Base-by-base conservation (phyloP, 1,140 invertebrate genomes). In the Formica exsecta region DNA sequence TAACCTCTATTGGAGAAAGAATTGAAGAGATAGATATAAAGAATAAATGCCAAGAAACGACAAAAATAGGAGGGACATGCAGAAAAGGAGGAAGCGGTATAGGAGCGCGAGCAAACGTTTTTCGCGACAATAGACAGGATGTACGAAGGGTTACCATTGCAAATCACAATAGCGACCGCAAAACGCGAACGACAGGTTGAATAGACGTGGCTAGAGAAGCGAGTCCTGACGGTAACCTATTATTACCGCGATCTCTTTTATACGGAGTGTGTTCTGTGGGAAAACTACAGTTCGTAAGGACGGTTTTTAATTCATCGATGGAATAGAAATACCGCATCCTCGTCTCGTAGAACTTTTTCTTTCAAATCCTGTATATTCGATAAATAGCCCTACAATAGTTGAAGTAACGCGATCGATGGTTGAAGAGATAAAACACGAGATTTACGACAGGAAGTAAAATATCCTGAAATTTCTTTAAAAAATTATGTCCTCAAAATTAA, bases 101-200 rank as follows among this genome's bases (percentile, higher is more conserved):
- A 86, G 64, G n/a, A 32, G 11, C 9, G 29, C 16, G 48, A 73
- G 71, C 51, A 73, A 65, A 59, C 74, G 89, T 91, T 91, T 51
- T 91, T 87, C 83, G 89, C 88, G 76, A 93, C 93, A 93, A 93
- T 93, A 91, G 91, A 86, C 93, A 93, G 92, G 93, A 93, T 93
- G 91, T 90, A 87, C 91, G 89, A 89, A 91, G 92, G 92, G 92
- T 93, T 92, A 92, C 92, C 88, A 92, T 92, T 90, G 90, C 92
- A 92, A 93, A 93, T 93, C 92, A 93, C 92, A 93, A 93, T 93
- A 90, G 91, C 90, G 83, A 93, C 92, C 91, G 89, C 92, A 92
- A 89, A 90, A 91, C 86, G 90, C 88, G 90, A 93, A 87, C 87
- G 90, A 90, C 93, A 92, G 88, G 90, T 93, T 93, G 91, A 92